Base-by-base conservation (phyloP, 2,797 vertebrate genomes). In the Tokudaia tokunoshimensis region DNA sequence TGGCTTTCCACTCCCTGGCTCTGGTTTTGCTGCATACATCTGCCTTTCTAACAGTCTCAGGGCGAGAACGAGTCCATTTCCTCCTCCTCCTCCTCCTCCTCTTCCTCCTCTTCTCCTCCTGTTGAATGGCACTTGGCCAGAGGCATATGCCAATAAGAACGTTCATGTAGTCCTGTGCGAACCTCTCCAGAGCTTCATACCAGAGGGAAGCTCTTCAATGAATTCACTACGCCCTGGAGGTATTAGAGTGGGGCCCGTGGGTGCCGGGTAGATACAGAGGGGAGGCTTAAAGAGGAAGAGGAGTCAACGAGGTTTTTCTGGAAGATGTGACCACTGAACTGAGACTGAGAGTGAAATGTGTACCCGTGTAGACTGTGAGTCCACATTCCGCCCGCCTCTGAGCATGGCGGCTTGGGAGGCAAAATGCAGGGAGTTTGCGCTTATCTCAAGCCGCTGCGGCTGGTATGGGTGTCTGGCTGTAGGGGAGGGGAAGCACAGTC, bases 201-300 rank as follows among this genome's bases (percentile, higher is more conserved):
- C 5, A 24, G n/a, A 84, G 47, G 24, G 41, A 34, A 17, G 52
- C 14, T 47, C 13, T 7, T 63, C 15, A 55, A 50, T 1, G 11
- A 44, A 14, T 41, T 82, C 17, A 22, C 59, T 11, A 0, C 6
- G 14, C 19, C 29, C 13, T 6, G 8, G 12, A 19, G 22, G 55
- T 19, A 3, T 65, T 11, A 52, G 55, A 37, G 19, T 1, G 0
- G 41, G 41, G 41, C 41, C 41, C 41, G 3, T 41, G 41, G 47
- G 2, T 6, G 8, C 76, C 26, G 22, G 47, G 70, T n/a, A 15
- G 29, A 44, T 19, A 6, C 0, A 2, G 4, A 0, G 37, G 31
- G 34, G 13, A 75, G 29, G 8, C 29, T 75, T 26, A n/a, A 61
- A 57, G 86, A 83, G 37, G 6, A 52, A 52, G 59, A 55, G 31